phyloP scores from a whole-genome alignment of 2,888 invertebrate genomes.

The Amitus sp. region DNA sequence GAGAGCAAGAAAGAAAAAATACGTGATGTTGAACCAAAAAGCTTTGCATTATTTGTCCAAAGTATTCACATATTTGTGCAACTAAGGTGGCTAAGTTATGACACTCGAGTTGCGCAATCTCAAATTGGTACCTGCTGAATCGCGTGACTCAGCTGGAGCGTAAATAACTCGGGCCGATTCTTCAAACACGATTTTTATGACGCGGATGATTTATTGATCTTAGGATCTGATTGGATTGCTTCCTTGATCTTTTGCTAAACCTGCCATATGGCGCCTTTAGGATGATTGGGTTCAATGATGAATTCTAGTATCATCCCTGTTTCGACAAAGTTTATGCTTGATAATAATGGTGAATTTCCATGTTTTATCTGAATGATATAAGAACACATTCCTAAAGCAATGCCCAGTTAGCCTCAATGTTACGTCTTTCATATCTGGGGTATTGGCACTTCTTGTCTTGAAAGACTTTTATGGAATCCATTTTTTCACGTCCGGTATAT shows the following conservation, averaged over 20 bases:
- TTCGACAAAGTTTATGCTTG: no score
- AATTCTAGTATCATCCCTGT: no score
- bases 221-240: background rate
- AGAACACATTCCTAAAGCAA: no score
- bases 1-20: no score
- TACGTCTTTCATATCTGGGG: background rate
- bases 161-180: constrained; percentile 1
- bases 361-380: no score
- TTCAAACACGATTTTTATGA: constrained; percentile 1
- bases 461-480: background rate
- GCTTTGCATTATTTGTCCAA: constrained; percentile 5
- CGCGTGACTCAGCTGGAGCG: background rate
- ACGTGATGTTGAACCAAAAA: no score
- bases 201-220: background rate
- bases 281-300: no score
- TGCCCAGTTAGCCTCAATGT: no score
- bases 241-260: no score
- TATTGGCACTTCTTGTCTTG: background rate
- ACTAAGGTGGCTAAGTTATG: background rate
- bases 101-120: background rate
- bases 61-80: constrained; percentile 5
- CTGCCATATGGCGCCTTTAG: background rate
- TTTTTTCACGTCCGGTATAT: no score
- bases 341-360: no score
- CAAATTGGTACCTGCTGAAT: background rate